Evolutionary conservation across 2,888 invertebrate genomes (phyloP).

Genomic region (Atrina japonica): DNA sequence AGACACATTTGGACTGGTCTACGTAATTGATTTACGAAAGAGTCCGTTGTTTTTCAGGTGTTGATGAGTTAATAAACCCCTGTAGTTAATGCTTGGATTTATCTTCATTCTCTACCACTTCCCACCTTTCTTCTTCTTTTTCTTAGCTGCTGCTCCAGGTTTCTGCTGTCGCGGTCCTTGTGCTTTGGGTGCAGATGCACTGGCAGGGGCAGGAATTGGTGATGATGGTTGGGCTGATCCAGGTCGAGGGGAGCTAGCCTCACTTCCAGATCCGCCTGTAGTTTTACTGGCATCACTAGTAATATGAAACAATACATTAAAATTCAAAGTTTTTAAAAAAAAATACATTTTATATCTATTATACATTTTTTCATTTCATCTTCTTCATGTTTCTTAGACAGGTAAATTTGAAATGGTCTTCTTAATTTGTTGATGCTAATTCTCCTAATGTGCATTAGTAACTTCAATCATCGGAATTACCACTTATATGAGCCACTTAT

Average conservation of each 20-base stretch:
- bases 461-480: too few species aligned
- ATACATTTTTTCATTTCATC: too few species aligned
- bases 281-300: slow-evolving; percentile 70
- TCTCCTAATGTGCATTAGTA: too few species aligned
- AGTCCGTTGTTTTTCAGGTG: too few species aligned
- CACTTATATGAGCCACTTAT: too few species aligned
- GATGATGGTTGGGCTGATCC: slow-evolving; percentile 45
- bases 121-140: slow-evolving; percentile 70
- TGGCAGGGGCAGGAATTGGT: slow-evolving; percentile 44
- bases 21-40: too few species aligned
- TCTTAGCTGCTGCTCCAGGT: slow-evolving; percentile 71
- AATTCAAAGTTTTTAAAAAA: neutral
- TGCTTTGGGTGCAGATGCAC: slow-evolving; percentile 36
- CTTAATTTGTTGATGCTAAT: too few species aligned
- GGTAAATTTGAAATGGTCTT: too few species aligned
- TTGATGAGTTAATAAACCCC: too few species aligned
- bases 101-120: slow-evolving; percentile 46
- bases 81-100: too few species aligned
- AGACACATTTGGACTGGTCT: too few species aligned
- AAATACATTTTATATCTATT: neutral
- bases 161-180: slow-evolving; percentile 73
- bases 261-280: slow-evolving; percentile 51
- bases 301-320: neutral
- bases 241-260: slow-evolving; percentile 66
- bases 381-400: too few species aligned